Base-by-base conservation (phyloP, 30 jellyfish, hydroid and myxozoan genomes). In the Turritopsis rubra region DNA sequence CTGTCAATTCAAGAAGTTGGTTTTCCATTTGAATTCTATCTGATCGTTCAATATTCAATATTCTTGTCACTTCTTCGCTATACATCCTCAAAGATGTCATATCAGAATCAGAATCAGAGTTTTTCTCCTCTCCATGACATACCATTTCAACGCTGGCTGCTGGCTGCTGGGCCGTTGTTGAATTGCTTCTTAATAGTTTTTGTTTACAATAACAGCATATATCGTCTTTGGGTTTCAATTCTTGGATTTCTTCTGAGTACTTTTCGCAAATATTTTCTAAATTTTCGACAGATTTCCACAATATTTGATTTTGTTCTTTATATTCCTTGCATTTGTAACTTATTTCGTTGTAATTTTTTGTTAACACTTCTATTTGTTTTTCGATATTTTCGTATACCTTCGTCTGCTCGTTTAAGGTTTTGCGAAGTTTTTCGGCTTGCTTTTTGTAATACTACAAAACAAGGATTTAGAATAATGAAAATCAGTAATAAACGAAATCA, bases 401-500 rank as follows among this genome's bases (percentile, higher is more conserved):
- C 31, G 77, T 68, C 30, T 68, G 77, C 9, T n/a, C 30, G 16
- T 68, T 27, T 22, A 68, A 68, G 16, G 16, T 68, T 23, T 68
- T 1, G 30, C 77, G 77, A 23, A 68, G 77, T 7, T 68, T n/a
- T 68, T 68, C 19, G 0, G 30, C 77, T 68, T 68, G 77, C 30
- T 68, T 19, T 68, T 68, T 27, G 77, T n/a, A 68, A 68, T 68
- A 22, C 77, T 68, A 19, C 31, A 68, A 68, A 68, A 68, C 13
- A 3, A 41, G 5, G 60, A 13, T 41, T 41, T 41, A 5, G n/a
- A n/a, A n/a, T n/a, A n/a, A n/a, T n/a, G n/a, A n/a, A n/a, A n/a
- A n/a, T n/a, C n/a, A n/a, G n/a, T n/a, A n/a, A n/a, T n/a, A n/a
- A n/a, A n/a, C n/a, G n/a, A n/a, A n/a, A n/a, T n/a, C n/a, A n/a